These are phyloP conservation scores for Lepus europaeus DNA, from an alignment of 2,113 vertebrate genomes.

Conservation along the genomic window DNA sequence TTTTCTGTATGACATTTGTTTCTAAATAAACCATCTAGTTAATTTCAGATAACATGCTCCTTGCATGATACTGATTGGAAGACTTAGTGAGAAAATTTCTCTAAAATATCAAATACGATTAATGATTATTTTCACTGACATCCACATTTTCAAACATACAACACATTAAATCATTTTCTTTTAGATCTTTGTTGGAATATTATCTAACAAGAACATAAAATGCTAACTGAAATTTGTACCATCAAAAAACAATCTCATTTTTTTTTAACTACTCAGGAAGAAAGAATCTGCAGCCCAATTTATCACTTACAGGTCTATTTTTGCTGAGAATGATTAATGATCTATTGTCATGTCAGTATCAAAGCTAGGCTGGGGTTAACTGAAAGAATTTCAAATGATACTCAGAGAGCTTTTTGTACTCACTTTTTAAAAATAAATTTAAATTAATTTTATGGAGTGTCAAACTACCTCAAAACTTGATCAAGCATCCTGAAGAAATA, in stretches of 20 bases:
- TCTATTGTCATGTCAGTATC: neutral
- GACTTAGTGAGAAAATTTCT: neutral
- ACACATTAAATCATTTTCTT: constrained; percentile 15
- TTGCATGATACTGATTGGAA: neutral
- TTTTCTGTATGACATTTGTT: neutral
- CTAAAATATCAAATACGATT: neutral
- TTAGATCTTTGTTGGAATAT: neutral
- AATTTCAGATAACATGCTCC: neutral
- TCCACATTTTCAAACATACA: constrained; percentile 5
- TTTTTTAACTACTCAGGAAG: constrained; percentile 6
- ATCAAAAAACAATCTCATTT: neutral
- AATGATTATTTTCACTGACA: neutral
- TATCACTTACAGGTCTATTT: neutral
- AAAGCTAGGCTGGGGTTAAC: neutral
- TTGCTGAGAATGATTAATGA: neutral
- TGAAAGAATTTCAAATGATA: constrained; percentile 26
- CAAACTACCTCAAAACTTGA: neutral
- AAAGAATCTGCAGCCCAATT: neutral
- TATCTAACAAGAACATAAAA: constrained; percentile 11
- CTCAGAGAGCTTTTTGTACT: neutral
- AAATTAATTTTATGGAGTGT: neutral
- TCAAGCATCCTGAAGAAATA: neutral
- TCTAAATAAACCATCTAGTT: neutral
- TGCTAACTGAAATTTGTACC: neutral
- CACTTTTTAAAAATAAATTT: neutral